A percentile compares a stretch with the other conserved stretches of the same genome.
Evolutionary conservation across 2,797 vertebrate genomes (phyloP).

Genomic region (Hemitrygon akajei): DNA sequence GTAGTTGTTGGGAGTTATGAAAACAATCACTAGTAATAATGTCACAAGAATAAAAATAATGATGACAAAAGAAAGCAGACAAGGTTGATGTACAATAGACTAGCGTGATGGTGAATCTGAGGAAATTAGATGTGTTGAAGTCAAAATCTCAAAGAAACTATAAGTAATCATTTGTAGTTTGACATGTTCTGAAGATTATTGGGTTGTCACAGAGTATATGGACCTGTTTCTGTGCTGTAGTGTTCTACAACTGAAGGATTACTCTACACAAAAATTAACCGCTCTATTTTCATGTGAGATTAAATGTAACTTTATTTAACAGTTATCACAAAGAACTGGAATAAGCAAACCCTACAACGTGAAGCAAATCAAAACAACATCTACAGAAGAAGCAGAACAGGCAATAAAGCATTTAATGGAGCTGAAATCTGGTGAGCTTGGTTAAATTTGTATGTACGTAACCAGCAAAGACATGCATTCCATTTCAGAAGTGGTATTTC

Average conservation of each 20-base stretch:
- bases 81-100: neutral
- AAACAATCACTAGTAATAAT: too few relatives aligned
- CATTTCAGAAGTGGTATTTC: neutral
- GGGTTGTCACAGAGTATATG: too few relatives aligned
- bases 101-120: neutral
- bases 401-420: conserved; percentile 65
- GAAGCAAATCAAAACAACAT: conserved; percentile 69
- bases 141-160: too few relatives aligned
- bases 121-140: neutral
- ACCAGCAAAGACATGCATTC: too few relatives aligned
- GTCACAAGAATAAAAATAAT: too few relatives aligned
- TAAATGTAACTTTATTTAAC: neutral
- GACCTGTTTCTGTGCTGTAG: too few relatives aligned
- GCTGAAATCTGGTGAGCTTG: conserved; percentile 54
- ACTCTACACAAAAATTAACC: neutral
- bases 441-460: neutral
- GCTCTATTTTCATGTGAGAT: too few relatives aligned
- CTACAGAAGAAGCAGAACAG: conserved; percentile 62
- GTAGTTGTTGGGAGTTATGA: too few relatives aligned
- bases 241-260: too few relatives aligned
- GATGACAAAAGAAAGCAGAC: neutral
- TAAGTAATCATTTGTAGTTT: too few relatives aligned
- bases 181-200: too few relatives aligned
- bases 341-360: conserved; percentile 70
- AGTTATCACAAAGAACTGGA: conserved; percentile 64